Evolutionary conservation across 2,888 invertebrate genomes (phyloP).

Genomic region (Macrophya alboannulata): DNA sequence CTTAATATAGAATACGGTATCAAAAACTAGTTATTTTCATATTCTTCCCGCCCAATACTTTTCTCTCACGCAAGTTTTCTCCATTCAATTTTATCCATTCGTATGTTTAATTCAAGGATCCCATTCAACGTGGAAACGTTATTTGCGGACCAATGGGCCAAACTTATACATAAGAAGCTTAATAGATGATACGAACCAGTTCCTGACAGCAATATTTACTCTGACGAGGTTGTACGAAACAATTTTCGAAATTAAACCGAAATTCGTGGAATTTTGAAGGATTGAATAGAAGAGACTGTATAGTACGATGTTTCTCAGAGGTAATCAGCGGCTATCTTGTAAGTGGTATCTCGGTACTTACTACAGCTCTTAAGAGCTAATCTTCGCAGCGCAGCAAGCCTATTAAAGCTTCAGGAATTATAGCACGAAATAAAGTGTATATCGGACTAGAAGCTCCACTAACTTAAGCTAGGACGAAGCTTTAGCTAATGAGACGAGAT

Average conservation of each 20-base stretch:
- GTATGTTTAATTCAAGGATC: background rate
- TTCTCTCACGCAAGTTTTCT: background rate
- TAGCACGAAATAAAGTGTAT: conserved; percentile 29
- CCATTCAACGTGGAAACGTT: background rate
- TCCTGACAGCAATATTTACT: background rate
- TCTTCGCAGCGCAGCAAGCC: conserved; percentile 29
- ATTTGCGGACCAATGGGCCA: background rate
- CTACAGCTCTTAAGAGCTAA: conserved; percentile 25
- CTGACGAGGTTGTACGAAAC: background rate
- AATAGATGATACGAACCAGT: background rate
- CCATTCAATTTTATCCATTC: background rate
- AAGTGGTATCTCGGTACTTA: conserved; percentile 33
- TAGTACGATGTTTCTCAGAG: background rate
- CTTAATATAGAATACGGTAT: background rate
- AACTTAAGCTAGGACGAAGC: conserved; percentile 61
- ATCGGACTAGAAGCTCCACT: conserved; percentile 25
- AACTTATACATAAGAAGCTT: background rate
- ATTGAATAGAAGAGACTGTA: background rate
- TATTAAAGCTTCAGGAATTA: conserved; percentile 31
- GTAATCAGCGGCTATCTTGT: conserved; percentile 8
- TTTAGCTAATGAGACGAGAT: conserved; percentile 69
- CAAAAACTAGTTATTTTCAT: background rate
- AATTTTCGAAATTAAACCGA: background rate
- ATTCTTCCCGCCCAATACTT: background rate
- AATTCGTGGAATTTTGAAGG: background rate